Base-by-base conservation (phyloP, 2,888 invertebrate genomes). In the Busseola fusca region DNA sequence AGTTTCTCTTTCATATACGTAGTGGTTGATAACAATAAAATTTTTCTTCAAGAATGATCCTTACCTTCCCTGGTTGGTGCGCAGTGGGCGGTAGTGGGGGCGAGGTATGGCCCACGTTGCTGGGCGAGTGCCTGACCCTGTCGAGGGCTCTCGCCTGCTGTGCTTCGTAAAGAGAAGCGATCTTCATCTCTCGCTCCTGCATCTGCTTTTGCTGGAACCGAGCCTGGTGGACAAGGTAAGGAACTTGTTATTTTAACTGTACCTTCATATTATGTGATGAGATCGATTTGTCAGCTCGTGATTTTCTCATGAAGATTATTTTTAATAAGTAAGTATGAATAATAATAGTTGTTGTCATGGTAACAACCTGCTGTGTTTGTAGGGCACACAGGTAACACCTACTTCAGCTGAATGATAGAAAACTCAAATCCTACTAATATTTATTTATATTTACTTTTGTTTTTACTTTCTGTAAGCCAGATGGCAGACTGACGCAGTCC, bases 151-250 rank as follows among this genome's bases (percentile, higher is more conserved):
- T 93, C 81, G 97, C 96, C 86, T 97, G 97, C 84, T 97, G 97
- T 70, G 96, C 96, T 83, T 97, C 97, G 92, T 97, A 97, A 0
- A 92, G 84, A 9, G 91, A 96, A 52, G 97, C 95, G 74, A 98
- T 96, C 87, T 97, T 97, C 92, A 97, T 96, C 90, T 98, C 98
- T 81, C 97, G 97, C 90, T 98, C 98, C 89, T 97, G 97, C 91
- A 97, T 96, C 87, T 98, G 98, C 87, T 97, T 97, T 91, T 98
- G 98, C 90, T 98, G 98, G 92, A 98, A 98, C 75, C 97, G 96
- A 80, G 98, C 98, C 98, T 98, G 96, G 6, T 92, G 95, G 82
- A 67, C 83, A 88, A 66, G 27, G n/a, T 48, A 59, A 48, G 0
- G 0, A 3, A 48, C 2, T 21, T 37, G 25, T 9, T 42, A 48